Percentiles rank a stretch among this genome's conserved stretches.
These are phyloP conservation scores for Acanthopagrus latus DNA, from an alignment of 2,797 vertebrate species.

Conservation along the genomic window DNA sequence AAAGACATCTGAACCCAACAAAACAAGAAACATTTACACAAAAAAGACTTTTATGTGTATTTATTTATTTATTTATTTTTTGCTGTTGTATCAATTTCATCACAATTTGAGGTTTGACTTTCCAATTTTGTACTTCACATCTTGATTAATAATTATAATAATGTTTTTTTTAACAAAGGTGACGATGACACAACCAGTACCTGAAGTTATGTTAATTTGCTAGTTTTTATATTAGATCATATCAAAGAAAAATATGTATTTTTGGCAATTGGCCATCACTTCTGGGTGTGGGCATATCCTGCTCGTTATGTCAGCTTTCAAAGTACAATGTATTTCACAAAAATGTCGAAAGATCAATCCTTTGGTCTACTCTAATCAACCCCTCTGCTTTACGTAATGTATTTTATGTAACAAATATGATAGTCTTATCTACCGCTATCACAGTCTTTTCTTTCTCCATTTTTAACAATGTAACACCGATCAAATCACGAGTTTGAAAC, in stretches of 20 bases:
- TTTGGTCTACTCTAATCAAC: neutral
- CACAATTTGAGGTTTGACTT: rapidly evolving
- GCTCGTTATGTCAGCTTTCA: neutral
- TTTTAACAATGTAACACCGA: neutral
- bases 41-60: neutral
- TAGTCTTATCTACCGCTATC: neutral
- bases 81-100: neutral
- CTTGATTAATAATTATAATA: no score
- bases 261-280: neutral
- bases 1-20: neutral
- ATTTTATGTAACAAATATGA: neutral
- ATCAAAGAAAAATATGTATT: neutral
- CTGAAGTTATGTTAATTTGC: neutral
- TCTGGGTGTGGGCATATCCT: neutral
- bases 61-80: neutral
- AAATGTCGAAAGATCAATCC: neutral
- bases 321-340: neutral
- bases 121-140: neutral
- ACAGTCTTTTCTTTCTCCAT: neutral
- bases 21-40: neutral
- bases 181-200: neutral
- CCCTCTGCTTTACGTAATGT: neutral
- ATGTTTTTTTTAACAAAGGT: neutral
- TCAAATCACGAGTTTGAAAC: slow-evolving; percentile 31
- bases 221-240: slow-evolving; percentile 4